Conservation (phyloP, 2,113 vertebrate species). For the Ammodramus savannarum region DNA sequence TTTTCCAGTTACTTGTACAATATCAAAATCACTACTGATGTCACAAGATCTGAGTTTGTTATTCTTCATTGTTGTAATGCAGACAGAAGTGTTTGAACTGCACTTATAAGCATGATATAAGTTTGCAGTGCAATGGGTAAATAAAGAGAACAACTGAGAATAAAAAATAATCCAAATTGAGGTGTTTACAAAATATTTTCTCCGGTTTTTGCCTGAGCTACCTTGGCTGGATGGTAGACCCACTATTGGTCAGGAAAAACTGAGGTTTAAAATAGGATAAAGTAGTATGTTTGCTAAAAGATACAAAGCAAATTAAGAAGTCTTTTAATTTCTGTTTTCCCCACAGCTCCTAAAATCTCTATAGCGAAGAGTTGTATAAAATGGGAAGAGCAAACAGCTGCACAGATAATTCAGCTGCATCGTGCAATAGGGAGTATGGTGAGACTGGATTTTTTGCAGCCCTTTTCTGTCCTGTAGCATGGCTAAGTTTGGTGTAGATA, state of each 20-base stretch:
- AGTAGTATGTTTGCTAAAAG: neutral
- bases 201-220: neutral
- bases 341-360: conserved; percentile 87
- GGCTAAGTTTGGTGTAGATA: neutral
- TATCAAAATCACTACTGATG: neutral
- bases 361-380: conserved; percentile 80
- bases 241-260: neutral
- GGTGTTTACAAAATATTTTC: neutral
- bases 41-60: neutral
- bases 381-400: conserved; percentile 90
- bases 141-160: neutral
- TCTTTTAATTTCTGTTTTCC: neutral
- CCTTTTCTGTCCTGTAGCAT: neutral
- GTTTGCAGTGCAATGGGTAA: neutral
- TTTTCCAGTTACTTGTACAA: neutral
- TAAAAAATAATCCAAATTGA: neutral
- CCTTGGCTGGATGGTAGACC: neutral
- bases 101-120: neutral
- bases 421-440: conserved; percentile 86
- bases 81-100: neutral
- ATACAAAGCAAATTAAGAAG: neutral
- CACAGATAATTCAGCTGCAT: conserved; percentile 79
- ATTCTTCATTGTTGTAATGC: neutral
- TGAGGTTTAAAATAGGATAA: neutral
- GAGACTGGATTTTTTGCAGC: conserved; percentile 16